Evolutionary conservation across 2,888 invertebrate species (phyloP).

Genomic region (Sclerodermus sp.): DNA sequence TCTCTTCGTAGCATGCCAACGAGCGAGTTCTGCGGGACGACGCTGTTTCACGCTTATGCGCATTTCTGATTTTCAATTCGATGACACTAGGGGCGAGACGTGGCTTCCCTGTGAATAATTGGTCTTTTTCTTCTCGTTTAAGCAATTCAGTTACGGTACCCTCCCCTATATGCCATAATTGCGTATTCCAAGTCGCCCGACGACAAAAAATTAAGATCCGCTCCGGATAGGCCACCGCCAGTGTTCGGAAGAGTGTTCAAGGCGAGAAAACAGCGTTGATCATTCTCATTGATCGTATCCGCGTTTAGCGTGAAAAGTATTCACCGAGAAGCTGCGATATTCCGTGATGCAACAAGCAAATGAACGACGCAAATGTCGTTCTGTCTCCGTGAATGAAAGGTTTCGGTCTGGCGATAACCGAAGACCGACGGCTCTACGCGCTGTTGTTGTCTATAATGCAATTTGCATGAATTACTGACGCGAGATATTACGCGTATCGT

Average conservation of each 20-base stretch:
- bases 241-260: too few species aligned
- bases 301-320: neutral
- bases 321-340: constrained; percentile 6
- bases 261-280: too few species aligned
- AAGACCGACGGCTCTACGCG: constrained; percentile 19
- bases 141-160: too few species aligned
- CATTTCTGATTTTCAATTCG: constrained; percentile 30
- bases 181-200: too few species aligned
- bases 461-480: constrained; percentile 40
- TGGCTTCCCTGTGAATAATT: too few species aligned
- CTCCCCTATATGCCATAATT: too few species aligned
- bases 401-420: constrained; percentile 27
- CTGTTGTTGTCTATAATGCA: constrained; percentile 34
- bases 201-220: too few species aligned
- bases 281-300: too few species aligned
- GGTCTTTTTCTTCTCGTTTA: too few species aligned
- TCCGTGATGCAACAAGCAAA: constrained; percentile 1
- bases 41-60: constrained; percentile 23
- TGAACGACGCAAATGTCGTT: constrained; percentile 12
- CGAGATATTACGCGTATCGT: neutral
- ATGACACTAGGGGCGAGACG: neutral
- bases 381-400: constrained; percentile 31
- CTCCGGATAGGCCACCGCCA: too few species aligned
- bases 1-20: constrained; percentile 5
- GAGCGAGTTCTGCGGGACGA: neutral